phyloP scores from a whole-genome alignment of 2,113 vertebrate genomes.

The Nettapus auritus region DNA sequence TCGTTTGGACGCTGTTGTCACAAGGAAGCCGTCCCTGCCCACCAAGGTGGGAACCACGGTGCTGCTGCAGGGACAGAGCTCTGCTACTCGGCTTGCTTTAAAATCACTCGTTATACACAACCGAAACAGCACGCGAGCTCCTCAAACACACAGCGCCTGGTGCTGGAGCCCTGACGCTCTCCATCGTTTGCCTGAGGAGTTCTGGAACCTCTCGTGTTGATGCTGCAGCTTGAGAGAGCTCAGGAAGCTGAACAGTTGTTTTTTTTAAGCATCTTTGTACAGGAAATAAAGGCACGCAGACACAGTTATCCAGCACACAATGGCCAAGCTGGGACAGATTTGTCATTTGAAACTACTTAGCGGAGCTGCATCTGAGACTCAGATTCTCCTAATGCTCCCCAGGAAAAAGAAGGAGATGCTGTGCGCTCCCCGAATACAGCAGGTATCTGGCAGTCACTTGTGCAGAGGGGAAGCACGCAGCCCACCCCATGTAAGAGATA shows the following conservation, averaged over 20 bases:
- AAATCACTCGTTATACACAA: background rate
- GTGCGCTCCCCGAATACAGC: background rate
- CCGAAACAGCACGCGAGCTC: fast-evolving
- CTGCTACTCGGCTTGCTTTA: background rate
- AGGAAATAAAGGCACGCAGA: background rate
- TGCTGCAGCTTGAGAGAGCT: background rate
- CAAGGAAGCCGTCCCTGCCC: background rate
- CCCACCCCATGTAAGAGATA: background rate
- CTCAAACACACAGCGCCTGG: background rate
- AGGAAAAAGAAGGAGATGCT: background rate
- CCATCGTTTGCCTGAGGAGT: background rate
- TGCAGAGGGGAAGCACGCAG: background rate
- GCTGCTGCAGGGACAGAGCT: background rate
- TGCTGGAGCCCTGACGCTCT: background rate
- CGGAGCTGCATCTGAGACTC: background rate
- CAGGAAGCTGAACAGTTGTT: background rate
- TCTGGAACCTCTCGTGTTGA: background rate
- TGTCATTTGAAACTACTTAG: background rate
- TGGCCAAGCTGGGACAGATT: background rate
- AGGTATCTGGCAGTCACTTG: background rate
- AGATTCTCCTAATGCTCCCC: background rate
- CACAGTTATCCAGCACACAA: background rate
- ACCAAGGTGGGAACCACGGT: background rate
- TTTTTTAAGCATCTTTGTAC: background rate
- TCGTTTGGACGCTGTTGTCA: background rate